Evolutionary conservation across 37 sponge, comb jelly and placozoan species (phyloP).

Genomic region (Agelas oroides): DNA sequence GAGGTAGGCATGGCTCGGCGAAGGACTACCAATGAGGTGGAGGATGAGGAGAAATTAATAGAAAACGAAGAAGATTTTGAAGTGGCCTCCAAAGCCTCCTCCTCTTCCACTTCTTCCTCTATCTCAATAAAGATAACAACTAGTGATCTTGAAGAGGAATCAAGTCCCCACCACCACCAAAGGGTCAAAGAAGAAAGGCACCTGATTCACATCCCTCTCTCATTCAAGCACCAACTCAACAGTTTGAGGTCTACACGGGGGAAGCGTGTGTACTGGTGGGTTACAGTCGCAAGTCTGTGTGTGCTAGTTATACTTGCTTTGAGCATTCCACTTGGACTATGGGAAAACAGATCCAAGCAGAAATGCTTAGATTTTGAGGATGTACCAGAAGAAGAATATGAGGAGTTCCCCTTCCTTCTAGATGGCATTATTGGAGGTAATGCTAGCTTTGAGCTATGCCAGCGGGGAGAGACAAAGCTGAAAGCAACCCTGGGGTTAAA

Average conservation of each 20-base stretch:
- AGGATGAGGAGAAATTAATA: no score
- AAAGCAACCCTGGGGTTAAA: constrained; percentile 29
- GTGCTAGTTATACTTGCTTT: constrained; percentile 25
- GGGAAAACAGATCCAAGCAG: neutral
- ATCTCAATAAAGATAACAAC: no score
- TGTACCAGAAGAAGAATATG: constrained; percentile 5
- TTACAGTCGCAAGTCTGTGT: constrained; percentile 40
- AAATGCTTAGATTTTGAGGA: constrained; percentile 44
- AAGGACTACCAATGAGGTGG: no score
- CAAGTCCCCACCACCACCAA: no score
- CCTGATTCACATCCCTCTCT: constrained; percentile 2
- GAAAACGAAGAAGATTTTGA: no score
- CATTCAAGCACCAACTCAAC: neutral
- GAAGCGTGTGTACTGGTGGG: constrained; percentile 34
- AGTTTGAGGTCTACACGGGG: neutral
- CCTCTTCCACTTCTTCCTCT: no score
- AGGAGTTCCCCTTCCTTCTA: constrained; percentile 34
- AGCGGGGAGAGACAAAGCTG: constrained; percentile 23
- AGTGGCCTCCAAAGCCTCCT: no score
- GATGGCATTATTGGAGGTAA: constrained; percentile 12
- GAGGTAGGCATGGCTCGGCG: no score
- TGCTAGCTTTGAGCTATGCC: constrained; percentile 61
- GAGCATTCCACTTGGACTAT: constrained; percentile 21
- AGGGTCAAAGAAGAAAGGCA: constrained; percentile 30
- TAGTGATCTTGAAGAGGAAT: no score